Conservation (phyloP, 2,888 invertebrate species). For the Aleiodes leptofemur region DNA sequence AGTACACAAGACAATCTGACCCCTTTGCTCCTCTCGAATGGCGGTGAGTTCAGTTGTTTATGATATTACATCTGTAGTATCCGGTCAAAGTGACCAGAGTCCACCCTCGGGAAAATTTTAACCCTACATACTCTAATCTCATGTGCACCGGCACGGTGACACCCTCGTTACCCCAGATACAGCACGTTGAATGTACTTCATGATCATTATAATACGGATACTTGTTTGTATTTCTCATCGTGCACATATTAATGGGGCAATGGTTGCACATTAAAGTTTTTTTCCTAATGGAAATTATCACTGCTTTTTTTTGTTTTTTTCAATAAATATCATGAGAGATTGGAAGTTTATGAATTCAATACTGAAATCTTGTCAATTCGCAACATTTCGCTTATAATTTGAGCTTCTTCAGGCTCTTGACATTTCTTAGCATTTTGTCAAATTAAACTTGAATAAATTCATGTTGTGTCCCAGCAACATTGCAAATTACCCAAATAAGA, state of each 20-base stretch:
- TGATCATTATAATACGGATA: slow-evolving; percentile 56
- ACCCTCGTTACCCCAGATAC: slow-evolving; percentile 67
- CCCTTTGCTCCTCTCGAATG: slow-evolving; percentile 10
- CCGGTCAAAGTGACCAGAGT: slow-evolving; percentile 68
- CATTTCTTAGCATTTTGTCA: no score
- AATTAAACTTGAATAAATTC: no score
- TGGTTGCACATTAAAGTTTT: slow-evolving; percentile 5
- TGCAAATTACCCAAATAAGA: no score
- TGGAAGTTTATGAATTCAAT: no score
- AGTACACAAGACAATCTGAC: slow-evolving; percentile 11
- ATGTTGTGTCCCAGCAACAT: no score
- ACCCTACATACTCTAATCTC: slow-evolving; percentile 64
- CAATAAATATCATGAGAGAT: no score
- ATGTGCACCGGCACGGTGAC: slow-evolving; percentile 57
- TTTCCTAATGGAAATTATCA: neutral
- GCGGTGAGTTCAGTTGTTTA: slow-evolving; percentile 63
- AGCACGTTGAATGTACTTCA: slow-evolving; percentile 69
- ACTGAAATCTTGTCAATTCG: no score
- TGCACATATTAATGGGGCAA: slow-evolving; percentile 16
- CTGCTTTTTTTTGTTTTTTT: no score
- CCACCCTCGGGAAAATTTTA: slow-evolving; percentile 46
- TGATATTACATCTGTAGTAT: slow-evolving; percentile 69
- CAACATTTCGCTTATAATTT: no score
- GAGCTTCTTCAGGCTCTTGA: no score
- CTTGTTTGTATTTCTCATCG: slow-evolving; percentile 48